phyloP scores from a whole-genome alignment of 2,113 vertebrate species.

The Paradoxurus hermaphroditus region DNA sequence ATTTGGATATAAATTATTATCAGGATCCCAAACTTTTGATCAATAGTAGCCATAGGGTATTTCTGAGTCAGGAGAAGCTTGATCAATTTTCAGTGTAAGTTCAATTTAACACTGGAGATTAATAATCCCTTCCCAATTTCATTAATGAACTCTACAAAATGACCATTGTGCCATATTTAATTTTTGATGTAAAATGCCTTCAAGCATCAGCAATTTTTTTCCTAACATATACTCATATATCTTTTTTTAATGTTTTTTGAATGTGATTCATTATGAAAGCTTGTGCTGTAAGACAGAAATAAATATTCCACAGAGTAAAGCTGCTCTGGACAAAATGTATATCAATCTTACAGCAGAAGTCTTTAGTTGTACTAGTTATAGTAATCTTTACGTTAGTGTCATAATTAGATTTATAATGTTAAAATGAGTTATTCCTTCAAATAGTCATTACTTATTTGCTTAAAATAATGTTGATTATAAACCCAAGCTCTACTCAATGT shows the following conservation, averaged over 20 bases:
- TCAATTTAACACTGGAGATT: slow-evolving; percentile 77
- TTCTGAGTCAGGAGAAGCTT: slow-evolving; percentile 74
- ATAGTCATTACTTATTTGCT: slow-evolving; percentile 20
- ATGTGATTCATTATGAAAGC: slow-evolving; percentile 23
- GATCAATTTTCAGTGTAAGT: slow-evolving; percentile 78
- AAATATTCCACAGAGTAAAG: slow-evolving; percentile 17
- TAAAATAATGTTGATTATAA: slow-evolving; percentile 13
- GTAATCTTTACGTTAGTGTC: slow-evolving; percentile 12
- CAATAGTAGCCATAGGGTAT: slow-evolving; percentile 74
- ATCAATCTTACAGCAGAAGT: not conserved
- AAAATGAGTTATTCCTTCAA: slow-evolving; percentile 30
- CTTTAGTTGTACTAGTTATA: not conserved
- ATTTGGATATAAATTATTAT: not conserved
- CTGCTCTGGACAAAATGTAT: slow-evolving; percentile 7
- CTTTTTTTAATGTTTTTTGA: slow-evolving; percentile 54
- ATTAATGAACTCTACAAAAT: slow-evolving; percentile 70
- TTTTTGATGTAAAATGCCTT: slow-evolving; percentile 73
- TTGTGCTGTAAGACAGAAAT: slow-evolving; percentile 7
- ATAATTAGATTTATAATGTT: slow-evolving; percentile 10
- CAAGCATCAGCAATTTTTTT: slow-evolving; percentile 53
- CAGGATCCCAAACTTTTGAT: slow-evolving; percentile 59
- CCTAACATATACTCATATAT: slow-evolving; percentile 37
- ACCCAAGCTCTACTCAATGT: not conserved
- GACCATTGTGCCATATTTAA: slow-evolving; percentile 56
- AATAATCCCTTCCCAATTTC: slow-evolving; percentile 76